These are phyloP conservation scores for Ctenomys sociabilis DNA, from an alignment of 2,113 vertebrate genomes.

Conservation along the genomic window DNA sequence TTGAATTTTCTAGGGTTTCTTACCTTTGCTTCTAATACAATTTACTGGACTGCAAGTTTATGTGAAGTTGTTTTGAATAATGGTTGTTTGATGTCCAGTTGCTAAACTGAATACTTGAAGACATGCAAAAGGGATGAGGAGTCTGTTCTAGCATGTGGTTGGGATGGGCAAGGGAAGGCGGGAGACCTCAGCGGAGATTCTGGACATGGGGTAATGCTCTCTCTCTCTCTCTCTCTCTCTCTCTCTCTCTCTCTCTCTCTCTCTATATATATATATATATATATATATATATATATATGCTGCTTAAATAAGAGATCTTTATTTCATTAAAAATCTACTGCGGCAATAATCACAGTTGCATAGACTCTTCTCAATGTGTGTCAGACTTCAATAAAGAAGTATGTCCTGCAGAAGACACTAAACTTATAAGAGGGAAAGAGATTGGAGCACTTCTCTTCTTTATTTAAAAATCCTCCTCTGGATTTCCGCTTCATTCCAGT, in stretches of 20 bases:
- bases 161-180: not conserved
- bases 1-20: not conserved
- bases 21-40: not conserved
- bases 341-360: not conserved
- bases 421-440: not conserved
- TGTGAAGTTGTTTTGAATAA: not conserved
- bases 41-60: not conserved
- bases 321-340: not conserved
- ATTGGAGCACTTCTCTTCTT: not conserved
- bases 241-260: too few species aligned
- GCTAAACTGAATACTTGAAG: not conserved
- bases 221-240: too few species aligned
- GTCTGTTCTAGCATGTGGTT: fast-evolving
- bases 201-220: not conserved
- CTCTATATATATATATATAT: too few species aligned
- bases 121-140: not conserved
- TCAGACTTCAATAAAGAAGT: not conserved
- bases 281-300: not conserved
- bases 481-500: not conserved
- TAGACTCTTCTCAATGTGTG: not conserved
- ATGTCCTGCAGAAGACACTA: not conserved
- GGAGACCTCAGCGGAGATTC: not conserved
- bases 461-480: slow-evolving; percentile 20
- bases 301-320: not conserved
- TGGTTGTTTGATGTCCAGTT: not conserved